Evolutionary conservation across 2,888 invertebrate species (phyloP), one percentile per base, ranked within the genome.

Genomic region (Ectemnius cavifrons): DNA sequence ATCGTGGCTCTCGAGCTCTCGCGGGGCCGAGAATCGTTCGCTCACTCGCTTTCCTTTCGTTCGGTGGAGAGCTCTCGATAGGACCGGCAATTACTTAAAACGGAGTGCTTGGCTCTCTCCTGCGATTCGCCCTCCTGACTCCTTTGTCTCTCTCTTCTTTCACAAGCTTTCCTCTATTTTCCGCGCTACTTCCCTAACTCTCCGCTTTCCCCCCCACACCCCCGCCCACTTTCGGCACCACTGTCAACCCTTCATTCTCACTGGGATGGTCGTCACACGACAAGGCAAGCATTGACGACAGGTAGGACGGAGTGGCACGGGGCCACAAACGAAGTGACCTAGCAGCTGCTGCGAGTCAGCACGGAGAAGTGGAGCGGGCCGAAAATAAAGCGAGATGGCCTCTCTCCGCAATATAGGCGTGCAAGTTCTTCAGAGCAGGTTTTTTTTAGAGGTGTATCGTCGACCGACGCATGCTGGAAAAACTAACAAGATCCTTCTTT

Each of bases 1-100:
- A 87, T 87, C 86, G 85, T 82, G 82, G 81, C 79, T 65, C 79
- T 64, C 63, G 61, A 73, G 75, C 73, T 37, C 78, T 77, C n/a
- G 74, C 78, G 71, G 56, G 70, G 71, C 56, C 63, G 63, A 67
- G 63, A 45, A 16, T 37, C 57, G 58, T 63, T 63, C 63, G 65
- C 62, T 37, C 61, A 46, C 66, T 63, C 52, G 70, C 67, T 73
- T 68, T 71, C 69, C 72, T 72, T 71, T 67, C 80, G 67, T 67
- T 70, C 65, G 75, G 79, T 78, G 74, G 80, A 84, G 84, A 84
- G 79, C 75, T 70, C 73, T 73, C 67, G 74, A 75, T 78, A 76
- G 75, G 77, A 75, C 78, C 76, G 76, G 80, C 82, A 85, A 85
- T 86, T 85, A 86, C 85, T 86, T 83, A 84, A 85, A 80, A 81